phyloP scores from a whole-genome alignment of 2,113 vertebrate genomes.

The Pogonocichla stellata region DNA sequence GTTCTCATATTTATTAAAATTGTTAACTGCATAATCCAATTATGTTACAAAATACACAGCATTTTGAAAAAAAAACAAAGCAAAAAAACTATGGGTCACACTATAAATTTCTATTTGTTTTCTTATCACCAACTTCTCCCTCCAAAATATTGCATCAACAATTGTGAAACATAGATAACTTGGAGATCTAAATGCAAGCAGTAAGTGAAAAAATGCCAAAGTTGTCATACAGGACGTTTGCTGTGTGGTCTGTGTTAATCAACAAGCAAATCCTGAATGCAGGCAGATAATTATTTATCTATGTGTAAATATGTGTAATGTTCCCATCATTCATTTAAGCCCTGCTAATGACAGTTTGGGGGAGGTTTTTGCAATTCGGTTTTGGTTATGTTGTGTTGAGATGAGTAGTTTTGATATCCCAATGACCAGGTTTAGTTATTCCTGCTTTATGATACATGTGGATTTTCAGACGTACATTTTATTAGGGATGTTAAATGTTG shows the following conservation, averaged over 20 bases:
- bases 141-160: neutral
- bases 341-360: neutral
- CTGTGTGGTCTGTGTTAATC: neutral
- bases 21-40: neutral
- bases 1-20: neutral
- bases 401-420: neutral
- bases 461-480: neutral
- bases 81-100: neutral
- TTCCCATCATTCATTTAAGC: conserved; percentile 32
- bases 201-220: neutral
- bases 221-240: neutral
- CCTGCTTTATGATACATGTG: neutral
- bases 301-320: conserved; percentile 50
- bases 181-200: neutral
- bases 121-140: neutral
- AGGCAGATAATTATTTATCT: conserved; percentile 49
- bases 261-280: conserved; percentile 25
- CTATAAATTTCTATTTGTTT: neutral
- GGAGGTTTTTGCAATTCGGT: neutral
- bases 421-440: neutral
- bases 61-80: neutral
- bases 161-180: neutral
- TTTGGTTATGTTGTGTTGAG: neutral
- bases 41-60: neutral
- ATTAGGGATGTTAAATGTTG: neutral